A percentile compares a stretch with the other conserved stretches of the same genome.
Conservation (phyloP, 2,113 vertebrate genomes). For the Oncorhynchus tshawytscha region DNA sequence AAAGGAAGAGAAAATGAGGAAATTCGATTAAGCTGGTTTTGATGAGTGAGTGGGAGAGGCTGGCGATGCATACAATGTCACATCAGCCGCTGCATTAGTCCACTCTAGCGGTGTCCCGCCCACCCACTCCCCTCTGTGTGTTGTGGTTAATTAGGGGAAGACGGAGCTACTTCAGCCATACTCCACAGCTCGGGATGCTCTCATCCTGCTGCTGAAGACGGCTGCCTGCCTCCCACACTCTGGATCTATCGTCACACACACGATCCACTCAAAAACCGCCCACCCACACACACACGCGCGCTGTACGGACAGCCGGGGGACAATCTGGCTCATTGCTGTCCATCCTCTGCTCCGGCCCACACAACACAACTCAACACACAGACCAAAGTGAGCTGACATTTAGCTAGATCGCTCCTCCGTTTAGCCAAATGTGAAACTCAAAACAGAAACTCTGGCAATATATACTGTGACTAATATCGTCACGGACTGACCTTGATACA, state of each 20-base stretch:
- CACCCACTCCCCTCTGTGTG: conserved; percentile 1
- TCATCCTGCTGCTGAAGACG: conserved; percentile 56
- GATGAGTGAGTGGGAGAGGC: conserved; percentile 33
- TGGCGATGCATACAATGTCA: conserved; percentile 25
- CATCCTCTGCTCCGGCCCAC: conserved; percentile 64
- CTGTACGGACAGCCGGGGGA: background rate
- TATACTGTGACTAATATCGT: background rate
- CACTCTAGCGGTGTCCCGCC: background rate
- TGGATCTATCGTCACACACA: conserved; percentile 57
- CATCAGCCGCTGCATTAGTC: conserved; percentile 23
- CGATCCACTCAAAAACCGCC: background rate
- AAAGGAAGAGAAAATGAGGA: background rate
- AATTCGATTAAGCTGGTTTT: background rate
- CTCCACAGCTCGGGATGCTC: background rate
- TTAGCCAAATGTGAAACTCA: conserved; percentile 41
- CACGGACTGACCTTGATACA: conserved; percentile 25
- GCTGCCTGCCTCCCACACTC: conserved; percentile 68
- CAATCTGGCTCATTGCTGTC: conserved; percentile 66
- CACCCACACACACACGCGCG: too few species aligned
- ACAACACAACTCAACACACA: conserved; percentile 44
- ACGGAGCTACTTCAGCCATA: conserved; percentile 26
- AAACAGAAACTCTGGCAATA: background rate
- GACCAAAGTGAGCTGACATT: conserved; percentile 71
- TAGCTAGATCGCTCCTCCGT: conserved; percentile 60
- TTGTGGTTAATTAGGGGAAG: background rate